These are phyloP conservation scores for Gobio gobio DNA, from an alignment of 2,113 vertebrate species.

Conservation along the genomic window DNA sequence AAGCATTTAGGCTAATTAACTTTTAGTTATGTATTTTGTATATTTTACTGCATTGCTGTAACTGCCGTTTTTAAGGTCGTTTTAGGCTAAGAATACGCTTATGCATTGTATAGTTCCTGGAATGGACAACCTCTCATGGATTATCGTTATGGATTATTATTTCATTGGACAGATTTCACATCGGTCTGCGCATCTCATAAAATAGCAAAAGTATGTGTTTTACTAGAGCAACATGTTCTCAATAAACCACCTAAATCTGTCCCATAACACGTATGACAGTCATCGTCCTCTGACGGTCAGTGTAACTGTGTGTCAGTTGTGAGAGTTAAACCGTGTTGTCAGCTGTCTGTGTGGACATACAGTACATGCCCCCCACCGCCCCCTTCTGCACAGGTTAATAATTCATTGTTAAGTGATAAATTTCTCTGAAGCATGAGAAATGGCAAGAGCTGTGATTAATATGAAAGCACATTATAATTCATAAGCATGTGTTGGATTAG, in stretches of 20 bases:
- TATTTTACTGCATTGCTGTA: not conserved
- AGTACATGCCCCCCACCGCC: not conserved
- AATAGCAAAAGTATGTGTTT: not conserved
- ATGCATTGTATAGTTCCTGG: not conserved
- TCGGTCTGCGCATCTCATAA: not conserved
- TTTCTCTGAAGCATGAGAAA: constrained; percentile 75
- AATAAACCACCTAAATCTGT: not conserved
- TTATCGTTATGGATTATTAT: not conserved
- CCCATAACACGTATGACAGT: not conserved
- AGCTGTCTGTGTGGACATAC: constrained; percentile 13
- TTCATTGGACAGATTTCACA: not conserved
- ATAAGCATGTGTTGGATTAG: constrained; percentile 78
- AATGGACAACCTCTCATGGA: not conserved
- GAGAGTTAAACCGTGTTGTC: not conserved
- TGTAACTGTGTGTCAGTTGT: not conserved
- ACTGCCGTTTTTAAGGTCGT: not conserved
- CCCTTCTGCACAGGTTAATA: constrained; percentile 77
- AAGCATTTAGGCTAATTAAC: not conserved
- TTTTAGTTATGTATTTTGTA: not conserved
- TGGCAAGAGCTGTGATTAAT: constrained; percentile 74
- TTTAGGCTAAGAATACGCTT: not conserved
- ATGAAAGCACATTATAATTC: constrained; percentile 76
- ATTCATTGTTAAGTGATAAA: constrained; percentile 81
- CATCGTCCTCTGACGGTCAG: not conserved
- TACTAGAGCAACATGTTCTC: not conserved